These are phyloP conservation scores for Okapia johnstoni DNA, from an alignment of 2,113 vertebrate species.

Conservation along the genomic window DNA sequence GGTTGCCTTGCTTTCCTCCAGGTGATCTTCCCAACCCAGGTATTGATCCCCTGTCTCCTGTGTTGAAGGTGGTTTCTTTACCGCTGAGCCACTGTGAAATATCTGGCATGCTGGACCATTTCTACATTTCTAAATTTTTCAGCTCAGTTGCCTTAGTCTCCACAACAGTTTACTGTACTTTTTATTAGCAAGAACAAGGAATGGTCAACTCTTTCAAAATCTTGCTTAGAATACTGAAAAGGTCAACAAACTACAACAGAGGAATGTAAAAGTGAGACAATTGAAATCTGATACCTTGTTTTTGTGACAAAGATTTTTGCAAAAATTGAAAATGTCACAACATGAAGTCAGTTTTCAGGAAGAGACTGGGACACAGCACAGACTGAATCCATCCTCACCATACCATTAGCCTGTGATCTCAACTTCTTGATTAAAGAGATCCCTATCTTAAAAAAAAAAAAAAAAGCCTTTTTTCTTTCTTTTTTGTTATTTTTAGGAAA, in stretches of 20 bases:
- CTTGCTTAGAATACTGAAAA: constrained; percentile 82
- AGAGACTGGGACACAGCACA: neutral
- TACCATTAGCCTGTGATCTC: neutral
- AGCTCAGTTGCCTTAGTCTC: constrained; percentile 56
- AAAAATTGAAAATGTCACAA: constrained; percentile 80
- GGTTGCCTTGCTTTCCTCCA: neutral
- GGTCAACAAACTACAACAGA: constrained; percentile 73
- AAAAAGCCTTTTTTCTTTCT: neutral
- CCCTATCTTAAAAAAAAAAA: neutral
- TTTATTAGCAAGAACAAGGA: constrained; percentile 72
- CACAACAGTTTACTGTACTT: constrained; percentile 69
- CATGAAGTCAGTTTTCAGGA: constrained; percentile 58
- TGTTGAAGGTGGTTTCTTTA: neutral
- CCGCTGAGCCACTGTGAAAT: constrained; percentile 14
- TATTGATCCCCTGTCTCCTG: neutral
- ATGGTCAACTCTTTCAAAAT: constrained; percentile 75
- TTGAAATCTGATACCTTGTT: constrained; percentile 58
- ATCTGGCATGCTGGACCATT: constrained; percentile 27
- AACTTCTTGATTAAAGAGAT: neutral
- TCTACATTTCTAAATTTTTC: constrained; percentile 81
- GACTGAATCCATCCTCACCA: neutral
- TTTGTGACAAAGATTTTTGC: constrained; percentile 67
- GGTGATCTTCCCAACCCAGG: neutral
- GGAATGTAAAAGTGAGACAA: constrained; percentile 73
- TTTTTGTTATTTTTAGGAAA: constrained; percentile 1